Evolutionary conservation across 2,888 invertebrate species (phyloP), one percentile per base, ranked within the genome.

Genomic region (Tethea ocularis): DNA sequence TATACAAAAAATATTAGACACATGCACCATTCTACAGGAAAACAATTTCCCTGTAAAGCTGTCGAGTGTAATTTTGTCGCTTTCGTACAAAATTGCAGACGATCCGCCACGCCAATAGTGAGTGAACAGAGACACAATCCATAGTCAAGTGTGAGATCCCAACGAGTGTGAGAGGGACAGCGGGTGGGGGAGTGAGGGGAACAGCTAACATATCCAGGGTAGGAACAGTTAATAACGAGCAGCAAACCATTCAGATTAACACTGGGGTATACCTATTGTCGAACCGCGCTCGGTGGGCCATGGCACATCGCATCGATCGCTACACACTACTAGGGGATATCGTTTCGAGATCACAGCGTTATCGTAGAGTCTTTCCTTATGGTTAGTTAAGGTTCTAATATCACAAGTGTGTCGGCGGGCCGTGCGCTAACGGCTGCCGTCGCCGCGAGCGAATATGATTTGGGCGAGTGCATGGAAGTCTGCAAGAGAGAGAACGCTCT

Each of bases 381-480:
- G 71, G 83, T 87, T 88, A 89, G 88, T 82, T 84, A 88, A 72
- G 77, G 81, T 77, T 82, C 83, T 83, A 86, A 77, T 82, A 82
- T 78, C 78, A 78, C 82, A 77, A 80, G 81, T 66, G 79, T 66
- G 82, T 65, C 76, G 78, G 75, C 77, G 72, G 88, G 85, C 78
- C 82, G 84, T 82, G 87, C 88, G 94, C 93, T 93, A 92, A 80
- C 93, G 91, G 88, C 89, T 82, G 83, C 88, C 92, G 90, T 91
- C 94, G 94, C 94, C 93, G 94, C 90, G 86, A 81, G 82, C 86
- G 95, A 95, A 95, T 94, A 95, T 94, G 93, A 95, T 94, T 94
- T 94, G 94, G 94, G 95, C 95, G 94, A 95, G 95, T 92, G 95
- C 94, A 94, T 94, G 95, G 95, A 95, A 95, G 95, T 95, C 95